A percentile compares a stretch with the other conserved stretches of the same genome.
These are phyloP conservation scores for Empidonax traillii DNA, from an alignment of 2,113 vertebrate genomes.

Conservation along the genomic window DNA sequence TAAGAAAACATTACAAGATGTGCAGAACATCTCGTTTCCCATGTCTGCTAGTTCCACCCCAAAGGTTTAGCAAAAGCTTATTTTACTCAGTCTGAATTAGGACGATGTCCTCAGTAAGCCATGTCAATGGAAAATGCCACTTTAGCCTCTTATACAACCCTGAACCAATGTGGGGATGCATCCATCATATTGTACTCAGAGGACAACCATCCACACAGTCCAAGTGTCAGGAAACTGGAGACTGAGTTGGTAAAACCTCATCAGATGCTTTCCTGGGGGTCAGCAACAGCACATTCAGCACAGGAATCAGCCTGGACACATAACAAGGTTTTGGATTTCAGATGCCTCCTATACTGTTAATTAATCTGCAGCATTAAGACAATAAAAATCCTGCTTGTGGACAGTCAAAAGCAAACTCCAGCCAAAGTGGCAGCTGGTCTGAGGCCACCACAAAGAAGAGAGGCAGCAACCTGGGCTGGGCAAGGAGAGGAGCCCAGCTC, in stretches of 20 bases:
- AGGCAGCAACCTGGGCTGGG: neutral
- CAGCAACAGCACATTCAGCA: neutral
- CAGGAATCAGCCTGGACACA: neutral
- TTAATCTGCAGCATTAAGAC: neutral
- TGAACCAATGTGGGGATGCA: neutral
- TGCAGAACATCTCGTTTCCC: neutral
- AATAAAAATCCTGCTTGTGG: neutral
- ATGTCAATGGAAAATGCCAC: rapidly evolving
- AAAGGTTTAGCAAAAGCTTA: neutral
- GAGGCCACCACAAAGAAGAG: neutral
- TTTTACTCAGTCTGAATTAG: neutral
- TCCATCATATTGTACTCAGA: rapidly evolving
- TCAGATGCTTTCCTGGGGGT: neutral
- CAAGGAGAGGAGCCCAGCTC: neutral
- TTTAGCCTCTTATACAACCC: neutral
- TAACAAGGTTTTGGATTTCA: neutral
- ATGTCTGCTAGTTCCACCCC: rapidly evolving
- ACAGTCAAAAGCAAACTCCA: neutral
- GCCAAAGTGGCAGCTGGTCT: neutral
- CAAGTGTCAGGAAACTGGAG: neutral
- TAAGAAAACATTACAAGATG: neutral
- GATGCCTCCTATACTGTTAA: neutral
- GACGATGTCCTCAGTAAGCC: neutral
- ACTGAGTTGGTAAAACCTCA: neutral
- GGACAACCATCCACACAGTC: neutral